These are phyloP conservation scores for Trichacis sp. DNA, from an alignment of 2,888 invertebrate genomes.

Conservation along the genomic window DNA sequence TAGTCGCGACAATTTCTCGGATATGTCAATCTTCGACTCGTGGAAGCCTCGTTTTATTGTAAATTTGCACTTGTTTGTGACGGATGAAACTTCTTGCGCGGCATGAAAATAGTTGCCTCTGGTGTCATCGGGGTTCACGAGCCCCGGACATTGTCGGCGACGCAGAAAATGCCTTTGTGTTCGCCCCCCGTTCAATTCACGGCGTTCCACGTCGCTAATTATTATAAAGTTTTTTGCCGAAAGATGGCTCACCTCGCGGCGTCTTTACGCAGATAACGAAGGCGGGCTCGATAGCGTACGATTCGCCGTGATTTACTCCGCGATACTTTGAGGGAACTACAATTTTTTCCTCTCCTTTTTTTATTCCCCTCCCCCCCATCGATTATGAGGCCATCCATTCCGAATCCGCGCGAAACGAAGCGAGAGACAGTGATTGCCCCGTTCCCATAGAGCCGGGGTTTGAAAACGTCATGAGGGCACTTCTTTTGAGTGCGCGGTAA, in stretches of 20 bases:
- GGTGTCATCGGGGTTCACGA: constrained; percentile 18
- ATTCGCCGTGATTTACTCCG: constrained; percentile 55
- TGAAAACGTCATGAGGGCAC: constrained; percentile 29
- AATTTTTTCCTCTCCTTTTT: too few relatives aligned
- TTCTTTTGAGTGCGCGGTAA: constrained; percentile 38
- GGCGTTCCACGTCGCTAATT: constrained; percentile 47
- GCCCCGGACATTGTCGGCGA: constrained; percentile 23
- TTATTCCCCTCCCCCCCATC: neutral
- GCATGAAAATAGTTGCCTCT: constrained; percentile 17
- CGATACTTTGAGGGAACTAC: too few relatives aligned
- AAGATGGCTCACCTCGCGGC: constrained; percentile 37
- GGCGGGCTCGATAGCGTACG: constrained; percentile 52
- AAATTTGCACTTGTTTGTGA: constrained; percentile 6
- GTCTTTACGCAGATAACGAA: constrained; percentile 47
- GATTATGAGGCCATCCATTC: neutral
- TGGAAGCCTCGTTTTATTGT: neutral
- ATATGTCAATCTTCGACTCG: constrained; percentile 4
- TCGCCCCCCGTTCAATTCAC: constrained; percentile 33
- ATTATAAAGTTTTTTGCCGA: constrained; percentile 47
- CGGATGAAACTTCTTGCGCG: neutral
- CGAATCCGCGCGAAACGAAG: neutral
- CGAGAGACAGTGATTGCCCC: constrained; percentile 12
- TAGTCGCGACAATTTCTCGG: neutral
- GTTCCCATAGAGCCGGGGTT: constrained; percentile 26
- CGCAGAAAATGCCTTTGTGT: constrained; percentile 33